Base-by-base conservation (phyloP, 2,888 invertebrate genomes). In the Aspidapion aeneum region DNA sequence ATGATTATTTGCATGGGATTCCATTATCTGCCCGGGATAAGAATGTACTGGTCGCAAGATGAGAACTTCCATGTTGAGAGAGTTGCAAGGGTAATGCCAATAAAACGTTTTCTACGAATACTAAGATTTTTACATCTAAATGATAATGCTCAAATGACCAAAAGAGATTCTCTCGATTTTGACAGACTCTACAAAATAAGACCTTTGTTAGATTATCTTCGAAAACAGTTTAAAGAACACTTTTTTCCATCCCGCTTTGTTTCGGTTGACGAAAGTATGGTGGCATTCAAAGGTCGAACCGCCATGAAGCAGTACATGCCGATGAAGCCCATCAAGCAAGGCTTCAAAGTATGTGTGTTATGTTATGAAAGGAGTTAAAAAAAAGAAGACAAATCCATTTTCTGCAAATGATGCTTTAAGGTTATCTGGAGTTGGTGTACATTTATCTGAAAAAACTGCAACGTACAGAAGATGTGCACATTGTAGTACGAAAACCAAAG, bases 281-380 rank as follows among this genome's bases (percentile, higher is more conserved):
- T 56, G 17, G 19, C 19, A 3, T 56, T 56, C 21, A 56, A 56
- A 56, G 20, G 56, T 7, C 3, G 56, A n/a, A 56, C 2, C 19
- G 19, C 56, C 19, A 56, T 56, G 56, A 56, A 56, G 19, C 56
- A 56, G n/a, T 56, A 56, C 56, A 56, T 56, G 56, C 56, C 56
- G 18, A 20, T 56, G 56, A 60, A 60, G 18, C 60, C 52, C 22
- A 21, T 57, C 2, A 71, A 68, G 61, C 74, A 73, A 72, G 56
- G 56, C 5, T 56, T 56, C 56, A 56, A 56, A 70, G 71, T 66
- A 63, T 63, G 18, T 71, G 68, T 50, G 72, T 72, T 61, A 69
- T 72, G 55, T 56, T 35, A 35, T 35, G 35, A 35, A 35, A 12
- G 35, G 35, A 7, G 12, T 7, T 12, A 35, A 3, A 7, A 35